These are phyloP conservation scores for Scaptomyza polygonia DNA, from an alignment of 2,888 invertebrate genomes.

Conservation along the genomic window DNA sequence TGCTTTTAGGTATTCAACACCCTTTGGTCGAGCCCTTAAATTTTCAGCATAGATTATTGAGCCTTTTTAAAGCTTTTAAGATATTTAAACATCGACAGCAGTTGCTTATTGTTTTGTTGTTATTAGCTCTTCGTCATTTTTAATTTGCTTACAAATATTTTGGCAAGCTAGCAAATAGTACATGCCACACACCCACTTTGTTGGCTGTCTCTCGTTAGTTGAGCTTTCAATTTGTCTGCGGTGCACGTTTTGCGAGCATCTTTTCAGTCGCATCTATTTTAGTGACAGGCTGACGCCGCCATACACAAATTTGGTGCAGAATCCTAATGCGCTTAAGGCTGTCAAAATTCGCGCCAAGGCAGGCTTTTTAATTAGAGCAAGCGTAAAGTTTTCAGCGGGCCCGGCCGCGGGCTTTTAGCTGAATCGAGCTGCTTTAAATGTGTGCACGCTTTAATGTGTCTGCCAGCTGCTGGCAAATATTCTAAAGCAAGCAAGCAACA, in stretches of 20 bases:
- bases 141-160: conserved; percentile 29
- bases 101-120: not conserved
- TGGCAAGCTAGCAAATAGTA: conserved; percentile 19
- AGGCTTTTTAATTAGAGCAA: conserved; percentile 62
- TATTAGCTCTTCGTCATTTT: conserved; percentile 7
- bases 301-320: conserved; percentile 17
- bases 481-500: conserved; percentile 11
- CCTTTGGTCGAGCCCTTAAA: too few relatives aligned
- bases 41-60: not conserved
- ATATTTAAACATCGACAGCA: not conserved
- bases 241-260: conserved; percentile 53
- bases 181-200: not conserved
- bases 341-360: conserved; percentile 65
- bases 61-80: not conserved
- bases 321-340: conserved; percentile 61
- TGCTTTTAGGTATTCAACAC: not conserved
- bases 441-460: conserved; percentile 47
- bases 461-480: conserved; percentile 33
- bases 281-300: conserved; percentile 56
- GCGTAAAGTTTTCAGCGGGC: conserved; percentile 14
- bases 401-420: too few relatives aligned
- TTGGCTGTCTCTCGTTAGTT: conserved; percentile 24
- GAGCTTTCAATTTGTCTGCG: conserved; percentile 46
- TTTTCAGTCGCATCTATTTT: conserved; percentile 64
- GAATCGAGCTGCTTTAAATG: conserved; percentile 35